Base-by-base conservation (phyloP, 1,140 invertebrate species). In the Drosophila watanabei region DNA sequence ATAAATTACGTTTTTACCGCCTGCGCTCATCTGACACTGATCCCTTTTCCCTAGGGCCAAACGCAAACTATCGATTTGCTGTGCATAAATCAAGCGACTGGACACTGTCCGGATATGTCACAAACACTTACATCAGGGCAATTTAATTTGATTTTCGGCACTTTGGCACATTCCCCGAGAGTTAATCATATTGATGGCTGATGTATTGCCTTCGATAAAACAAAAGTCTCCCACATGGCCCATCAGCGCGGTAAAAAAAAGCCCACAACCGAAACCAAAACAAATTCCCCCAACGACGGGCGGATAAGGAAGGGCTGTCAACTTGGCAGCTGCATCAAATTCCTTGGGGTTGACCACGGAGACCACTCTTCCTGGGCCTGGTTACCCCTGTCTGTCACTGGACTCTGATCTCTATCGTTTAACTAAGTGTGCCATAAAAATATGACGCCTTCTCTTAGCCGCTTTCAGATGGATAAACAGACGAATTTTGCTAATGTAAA, bases 71-170 rank as follows among this genome's bases (percentile, higher is more conserved):
- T 90, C 82, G 86, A 90, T 89, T 89, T 79, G 65, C 56, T 46
- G 58, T 77, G 76, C 82, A 91, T 92, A 90, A 88, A 91, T 89
- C 84, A 88, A 73, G 64, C 49, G 45, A 60, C 35, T 54, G 46
- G 54, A 35, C 51, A 65, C 32, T 45, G 54, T 77, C 71, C 48
- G 52, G 72, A 92, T 79, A 68, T 92, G 92, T 93, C 92, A 92
- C 71, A 73, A 92, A 80, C 86, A 91, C 73, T 91, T 81, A 85
- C 80, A 86, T 92, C 91, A 88, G 79, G 70, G 64, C 77, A 62
- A 92, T 91, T 91, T 92, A 93, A 93, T 91, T 93, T 91, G 85
- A 92, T 92, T 92, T 92, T 79, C 81, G 80, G 72, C 76, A 82
- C 77, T 85, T 82, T 76, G 72, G 75, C 79, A 80, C 82, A 88